A percentile compares a stretch with the other conserved stretches of the same genome.
phyloP scores from a whole-genome alignment of 2,797 vertebrate species.

The Syngnathus acus region DNA sequence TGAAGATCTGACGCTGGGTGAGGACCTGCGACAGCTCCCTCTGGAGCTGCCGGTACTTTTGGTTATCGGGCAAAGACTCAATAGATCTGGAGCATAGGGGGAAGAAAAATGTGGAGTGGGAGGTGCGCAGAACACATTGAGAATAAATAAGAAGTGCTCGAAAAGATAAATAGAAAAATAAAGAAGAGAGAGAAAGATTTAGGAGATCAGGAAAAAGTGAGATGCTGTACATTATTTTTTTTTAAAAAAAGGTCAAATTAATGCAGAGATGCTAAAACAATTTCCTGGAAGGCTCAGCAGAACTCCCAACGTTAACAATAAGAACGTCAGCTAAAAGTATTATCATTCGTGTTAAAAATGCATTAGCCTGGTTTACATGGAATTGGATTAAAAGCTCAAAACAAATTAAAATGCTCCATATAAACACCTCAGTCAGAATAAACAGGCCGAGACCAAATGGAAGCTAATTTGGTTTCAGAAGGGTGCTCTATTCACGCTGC shows the following conservation, averaged over 20 bases:
- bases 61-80: conserved; percentile 97
- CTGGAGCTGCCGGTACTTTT: conserved; percentile 99
- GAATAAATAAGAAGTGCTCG: neutral
- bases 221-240: neutral
- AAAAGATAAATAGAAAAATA: conserved; percentile 1
- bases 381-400: no score
- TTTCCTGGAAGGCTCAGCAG: neutral
- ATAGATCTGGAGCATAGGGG: conserved; percentile 82
- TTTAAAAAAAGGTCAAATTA: neutral
- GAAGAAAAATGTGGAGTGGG: conserved; percentile 24
- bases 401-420: no score
- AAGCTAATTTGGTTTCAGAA: no score
- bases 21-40: conserved; percentile 98
- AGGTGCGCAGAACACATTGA: conserved; percentile 9
- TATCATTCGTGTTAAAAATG: no score
- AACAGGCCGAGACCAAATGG: no score
- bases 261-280: neutral
- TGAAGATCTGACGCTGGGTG: conserved; percentile 99
- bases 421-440: no score
- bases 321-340: no score
- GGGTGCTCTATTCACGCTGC: no score
- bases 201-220: neutral
- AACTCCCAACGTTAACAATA: neutral
- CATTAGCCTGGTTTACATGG: no score
- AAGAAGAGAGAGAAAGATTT: neutral